phyloP scores from a whole-genome alignment of 2,797 vertebrate species.

The Propithecus perrieri region DNA sequence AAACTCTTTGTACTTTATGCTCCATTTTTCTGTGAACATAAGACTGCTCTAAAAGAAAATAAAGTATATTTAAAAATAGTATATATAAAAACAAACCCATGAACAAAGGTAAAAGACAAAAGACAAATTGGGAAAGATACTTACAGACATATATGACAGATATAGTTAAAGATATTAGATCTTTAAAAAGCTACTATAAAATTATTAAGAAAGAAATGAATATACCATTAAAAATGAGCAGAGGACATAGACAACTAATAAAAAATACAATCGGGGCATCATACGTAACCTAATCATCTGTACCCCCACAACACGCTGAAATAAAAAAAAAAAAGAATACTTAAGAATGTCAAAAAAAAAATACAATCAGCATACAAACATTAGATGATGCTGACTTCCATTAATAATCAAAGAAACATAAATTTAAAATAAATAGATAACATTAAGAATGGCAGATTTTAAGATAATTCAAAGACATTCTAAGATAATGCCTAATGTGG shows the following conservation, averaged over 20 bases:
- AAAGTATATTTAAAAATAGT: not conserved
- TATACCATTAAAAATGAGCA: not conserved
- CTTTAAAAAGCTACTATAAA: not conserved
- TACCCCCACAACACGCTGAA: no score
- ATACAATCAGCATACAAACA: not conserved
- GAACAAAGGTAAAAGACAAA: not conserved
- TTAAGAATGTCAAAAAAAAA: not conserved
- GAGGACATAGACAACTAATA: not conserved
- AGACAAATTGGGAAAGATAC: not conserved
- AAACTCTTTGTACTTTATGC: not conserved
- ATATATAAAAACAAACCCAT: not conserved
- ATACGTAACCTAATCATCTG: no score
- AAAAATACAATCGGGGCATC: not conserved
- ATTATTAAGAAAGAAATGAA: not conserved
- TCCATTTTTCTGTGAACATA: not conserved
- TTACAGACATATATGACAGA: not conserved
- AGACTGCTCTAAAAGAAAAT: not conserved
- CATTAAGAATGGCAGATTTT: not conserved
- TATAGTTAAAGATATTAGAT: not conserved
- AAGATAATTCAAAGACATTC: not conserved
- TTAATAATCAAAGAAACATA: not conserved
- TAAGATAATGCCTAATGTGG: not conserved
- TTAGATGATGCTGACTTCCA: not conserved
- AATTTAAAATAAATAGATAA: not conserved
- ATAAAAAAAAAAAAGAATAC: no score